Conservation (phyloP, 2,113 vertebrate species). For the Aptenodytes patagonicus region DNA sequence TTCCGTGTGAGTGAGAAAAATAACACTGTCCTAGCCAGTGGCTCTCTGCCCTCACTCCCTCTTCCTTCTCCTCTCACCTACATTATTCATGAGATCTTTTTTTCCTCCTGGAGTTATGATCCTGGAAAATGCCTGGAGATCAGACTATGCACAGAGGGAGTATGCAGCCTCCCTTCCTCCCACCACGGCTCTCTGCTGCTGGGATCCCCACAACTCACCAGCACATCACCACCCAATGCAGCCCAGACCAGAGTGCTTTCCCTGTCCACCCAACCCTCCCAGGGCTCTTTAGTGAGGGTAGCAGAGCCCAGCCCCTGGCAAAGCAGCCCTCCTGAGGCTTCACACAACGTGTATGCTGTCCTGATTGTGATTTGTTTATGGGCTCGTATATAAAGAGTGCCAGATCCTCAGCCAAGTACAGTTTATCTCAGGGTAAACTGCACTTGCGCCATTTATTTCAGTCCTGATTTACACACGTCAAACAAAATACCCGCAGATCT, state of each 20-base stretch:
- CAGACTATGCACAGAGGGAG: background rate
- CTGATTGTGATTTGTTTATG: slow-evolving; percentile 21
- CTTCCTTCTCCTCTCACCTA: background rate
- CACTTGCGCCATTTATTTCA: slow-evolving; percentile 14
- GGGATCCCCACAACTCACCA: background rate
- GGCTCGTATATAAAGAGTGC: background rate
- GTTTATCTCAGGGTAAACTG: slow-evolving; percentile 44
- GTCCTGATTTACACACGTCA: background rate
- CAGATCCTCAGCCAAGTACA: slow-evolving; percentile 19
- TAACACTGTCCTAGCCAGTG: fast-evolving
- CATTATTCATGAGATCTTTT: background rate
- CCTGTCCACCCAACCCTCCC: background rate
- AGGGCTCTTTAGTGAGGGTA: background rate
- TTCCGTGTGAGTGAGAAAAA: background rate
- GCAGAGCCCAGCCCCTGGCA: background rate
- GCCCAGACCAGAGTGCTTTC: background rate
- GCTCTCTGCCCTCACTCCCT: background rate
- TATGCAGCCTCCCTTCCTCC: background rate
- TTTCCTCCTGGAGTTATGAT: background rate
- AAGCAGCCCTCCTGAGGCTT: background rate
- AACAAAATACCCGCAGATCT: slow-evolving; percentile 30
- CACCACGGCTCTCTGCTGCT: background rate
- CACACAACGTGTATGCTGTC: background rate
- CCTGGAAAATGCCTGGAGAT: background rate
- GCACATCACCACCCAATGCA: background rate